Evolutionary conservation across 2,113 vertebrate genomes (phyloP).

Genomic region (Taxidea taxus): DNA sequence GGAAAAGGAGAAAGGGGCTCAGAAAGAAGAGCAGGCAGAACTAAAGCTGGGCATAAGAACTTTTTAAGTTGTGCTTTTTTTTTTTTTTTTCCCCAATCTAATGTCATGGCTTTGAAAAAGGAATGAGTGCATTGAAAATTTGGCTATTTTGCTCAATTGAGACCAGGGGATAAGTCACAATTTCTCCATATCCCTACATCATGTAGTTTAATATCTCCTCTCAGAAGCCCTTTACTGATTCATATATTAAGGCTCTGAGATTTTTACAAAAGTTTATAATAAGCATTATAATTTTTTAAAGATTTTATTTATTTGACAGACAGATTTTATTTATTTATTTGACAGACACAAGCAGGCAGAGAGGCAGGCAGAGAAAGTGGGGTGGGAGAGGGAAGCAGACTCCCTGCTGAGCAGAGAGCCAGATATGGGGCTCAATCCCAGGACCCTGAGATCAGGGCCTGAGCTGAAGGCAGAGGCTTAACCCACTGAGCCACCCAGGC

Average conservation of each 20-base stretch:
- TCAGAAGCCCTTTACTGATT: neutral
- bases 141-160: neutral
- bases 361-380: too few relatives aligned
- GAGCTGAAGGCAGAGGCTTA: too few relatives aligned
- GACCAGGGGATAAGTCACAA: neutral
- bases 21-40: neutral
- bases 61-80: neutral
- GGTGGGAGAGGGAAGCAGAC: too few relatives aligned
- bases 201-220: neutral
- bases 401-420: too few relatives aligned
- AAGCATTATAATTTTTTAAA: neutral
- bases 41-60: neutral
- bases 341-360: too few relatives aligned
- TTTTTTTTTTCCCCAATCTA: neutral
- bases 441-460: too few relatives aligned
- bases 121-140: neutral
- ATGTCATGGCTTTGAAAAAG: neutral
- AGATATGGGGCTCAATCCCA: too few relatives aligned
- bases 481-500: too few relatives aligned
- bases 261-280: neutral
- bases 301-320: too few relatives aligned
- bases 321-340: too few relatives aligned
- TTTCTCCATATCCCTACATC: neutral
- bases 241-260: neutral
- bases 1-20: neutral